These are phyloP conservation scores for Salticus scenicus DNA, from an alignment of 2,888 invertebrate species.

Conservation along the genomic window DNA sequence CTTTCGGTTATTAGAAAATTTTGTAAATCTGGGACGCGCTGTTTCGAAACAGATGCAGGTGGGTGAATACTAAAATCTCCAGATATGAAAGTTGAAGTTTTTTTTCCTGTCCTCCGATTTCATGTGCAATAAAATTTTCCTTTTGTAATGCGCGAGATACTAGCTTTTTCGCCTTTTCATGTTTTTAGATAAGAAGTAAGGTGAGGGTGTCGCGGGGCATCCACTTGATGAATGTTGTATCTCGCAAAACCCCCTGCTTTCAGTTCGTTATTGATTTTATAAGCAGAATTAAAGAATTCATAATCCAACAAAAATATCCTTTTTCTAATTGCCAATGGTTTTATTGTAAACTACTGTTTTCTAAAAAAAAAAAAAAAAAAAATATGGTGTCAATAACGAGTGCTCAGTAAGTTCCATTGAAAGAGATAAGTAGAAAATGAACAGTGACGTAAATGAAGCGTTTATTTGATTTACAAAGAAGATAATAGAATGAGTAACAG, in stretches of 20 bases:
- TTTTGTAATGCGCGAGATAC: neutral
- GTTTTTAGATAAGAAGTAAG: neutral
- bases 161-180: neutral
- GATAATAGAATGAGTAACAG: too few relatives aligned
- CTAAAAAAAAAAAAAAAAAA: too few relatives aligned
- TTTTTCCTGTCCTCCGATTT: neutral
- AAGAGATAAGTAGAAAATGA: too few relatives aligned
- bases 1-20: neutral
- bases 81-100: neutral
- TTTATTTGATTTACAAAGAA: too few relatives aligned
- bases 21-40: neutral
- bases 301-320: too few relatives aligned
- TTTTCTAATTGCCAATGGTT: too few relatives aligned
- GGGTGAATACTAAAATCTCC: neutral
- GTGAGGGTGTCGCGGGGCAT: neutral
- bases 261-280: neutral
- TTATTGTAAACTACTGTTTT: too few relatives aligned
- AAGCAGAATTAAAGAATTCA: neutral
- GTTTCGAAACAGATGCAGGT: neutral
- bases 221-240: neutral
- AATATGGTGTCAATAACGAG: too few relatives aligned
- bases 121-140: neutral
- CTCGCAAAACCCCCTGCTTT: neutral
- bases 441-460: too few relatives aligned
- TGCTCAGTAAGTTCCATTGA: too few relatives aligned